Base-by-base conservation (phyloP, 1,140 invertebrate species). In the Pemphigus obesinymphae region DNA sequence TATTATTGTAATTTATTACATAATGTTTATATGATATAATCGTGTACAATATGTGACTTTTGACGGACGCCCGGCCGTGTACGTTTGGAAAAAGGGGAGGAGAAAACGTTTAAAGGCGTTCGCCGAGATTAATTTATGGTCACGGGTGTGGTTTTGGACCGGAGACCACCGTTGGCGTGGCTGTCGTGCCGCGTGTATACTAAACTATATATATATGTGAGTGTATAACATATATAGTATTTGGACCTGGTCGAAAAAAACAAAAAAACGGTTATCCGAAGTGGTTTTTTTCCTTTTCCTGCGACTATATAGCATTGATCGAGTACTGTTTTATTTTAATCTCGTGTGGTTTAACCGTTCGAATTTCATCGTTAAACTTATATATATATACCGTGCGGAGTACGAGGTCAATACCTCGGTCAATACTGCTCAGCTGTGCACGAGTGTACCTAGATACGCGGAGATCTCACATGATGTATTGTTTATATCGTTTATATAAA, bases 211-310 rank as follows among this genome's bases (percentile, higher is more conserved):
- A n/a, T n/a, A n/a, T n/a, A n/a, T n/a, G n/a, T n/a, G n/a, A n/a
- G n/a, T n/a, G n/a, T n/a, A n/a, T n/a, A n/a, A n/a, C n/a, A n/a
- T n/a, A n/a, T n/a, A n/a, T n/a, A n/a, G n/a, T n/a, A n/a, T n/a
- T n/a, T n/a, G n/a, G n/a, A n/a, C n/a, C n/a, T n/a, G n/a, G n/a
- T 37, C 20, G 26, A 15, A 23, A 8, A 23, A 34, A 68, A 37
- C 3, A 68, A 11, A 8, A 40, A 40, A 68, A 40, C n/a, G 31
- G 10, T 66, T 66, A 11, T 37, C 10, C 20, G 29, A 37, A 66
- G 63, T 66, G 63, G 63, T 68, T 68, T 68, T 40, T 37, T 23
- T n/a, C 31, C n/a, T n/a, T n/a, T n/a, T n/a, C n/a, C n/a, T n/a
- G 31, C 63, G 17, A 34, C 23, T n/a, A n/a, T n/a, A n/a, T n/a